Evolutionary conservation across 2,888 invertebrate species (phyloP), one percentile per base, ranked within the genome.

Genomic region (Spisula subtruncata): DNA sequence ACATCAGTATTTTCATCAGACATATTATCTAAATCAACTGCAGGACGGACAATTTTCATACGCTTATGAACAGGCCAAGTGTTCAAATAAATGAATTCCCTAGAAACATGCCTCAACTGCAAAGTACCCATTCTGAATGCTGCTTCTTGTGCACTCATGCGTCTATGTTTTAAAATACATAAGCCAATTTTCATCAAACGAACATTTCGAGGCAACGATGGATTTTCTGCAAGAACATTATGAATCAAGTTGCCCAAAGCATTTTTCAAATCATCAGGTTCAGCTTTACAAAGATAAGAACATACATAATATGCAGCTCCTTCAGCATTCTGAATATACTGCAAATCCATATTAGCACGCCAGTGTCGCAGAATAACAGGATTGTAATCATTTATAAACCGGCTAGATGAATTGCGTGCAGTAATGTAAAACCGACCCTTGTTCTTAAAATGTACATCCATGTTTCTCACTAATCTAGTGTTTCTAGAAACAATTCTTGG

Each of bases 131-230:
- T 25, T 0, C 91, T 18, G 82, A 46, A 89, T 16, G 91, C 89
- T 29, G 91, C 91, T 54, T 91, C 91, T 51, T 91, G 89, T 8
- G 82, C 75, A 84, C 83, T 83, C 86, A 89, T 56, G 54, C 83
- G 25, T n/a, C 88, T 71, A 41, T 89, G 86, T 46, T 88, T 87
- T 8, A 91, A 81, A 5, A 89, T 88, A 91, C 89, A 89, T 0
- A 81, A 20, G 6, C 89, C 87, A 66, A 91, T 87, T 41, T 87
- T 89, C 29, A 35, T 56, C 18, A 91, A 41, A 35, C 81, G 60
- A 25, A 51, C 25, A 83, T 51, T 8, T 29, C 12, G 51, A 10
- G 89, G 18, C 25, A 88, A 80, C 5, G 18, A 12, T 1, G 81
- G 83, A 54, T 86, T 86, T 75, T 81, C 18, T 12, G 25, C 32